Percentiles rank a stretch among this genome's conserved stretches.
Conservation (phyloP, 2,113 vertebrate genomes). For the Oenanthe oenanthe region DNA sequence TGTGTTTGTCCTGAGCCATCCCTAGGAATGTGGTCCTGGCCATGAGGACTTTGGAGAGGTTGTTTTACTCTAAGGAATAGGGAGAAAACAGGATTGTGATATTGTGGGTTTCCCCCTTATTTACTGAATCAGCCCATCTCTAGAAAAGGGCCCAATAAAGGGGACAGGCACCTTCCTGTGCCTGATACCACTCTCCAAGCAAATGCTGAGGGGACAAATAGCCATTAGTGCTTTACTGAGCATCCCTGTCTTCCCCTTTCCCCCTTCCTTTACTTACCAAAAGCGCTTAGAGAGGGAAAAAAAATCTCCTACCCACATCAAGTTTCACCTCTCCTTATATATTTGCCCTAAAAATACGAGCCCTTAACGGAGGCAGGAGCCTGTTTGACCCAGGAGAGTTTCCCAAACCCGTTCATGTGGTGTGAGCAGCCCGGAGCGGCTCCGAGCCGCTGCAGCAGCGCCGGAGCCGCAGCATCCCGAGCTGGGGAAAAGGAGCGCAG, state of each 20-base stretch:
- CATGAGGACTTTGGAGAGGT: neutral
- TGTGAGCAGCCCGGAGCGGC: neutral
- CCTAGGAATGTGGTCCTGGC: neutral
- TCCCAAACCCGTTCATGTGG: neutral
- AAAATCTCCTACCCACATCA: neutral
- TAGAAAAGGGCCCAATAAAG: neutral
- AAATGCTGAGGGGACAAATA: neutral
- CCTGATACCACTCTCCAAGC: neutral
- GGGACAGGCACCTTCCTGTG: neutral
- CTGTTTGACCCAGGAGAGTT: neutral
- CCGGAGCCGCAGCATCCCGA: neutral
- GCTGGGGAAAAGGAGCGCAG: neutral
- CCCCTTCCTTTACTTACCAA: neutral
- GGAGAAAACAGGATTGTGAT: fast-evolving
- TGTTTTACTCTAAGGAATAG: neutral
- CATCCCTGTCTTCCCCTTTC: neutral
- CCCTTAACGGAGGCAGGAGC: neutral
- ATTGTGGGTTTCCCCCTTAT: fast-evolving
- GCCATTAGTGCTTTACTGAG: neutral
- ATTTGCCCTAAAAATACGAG: neutral
- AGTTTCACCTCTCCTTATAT: neutral
- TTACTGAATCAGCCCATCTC: neutral
- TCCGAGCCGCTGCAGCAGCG: neutral
- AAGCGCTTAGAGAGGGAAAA: neutral
- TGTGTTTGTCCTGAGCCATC: neutral